These are phyloP conservation scores for Byasa hedistus DNA, from an alignment of 2,888 invertebrate species.

Conservation along the genomic window DNA sequence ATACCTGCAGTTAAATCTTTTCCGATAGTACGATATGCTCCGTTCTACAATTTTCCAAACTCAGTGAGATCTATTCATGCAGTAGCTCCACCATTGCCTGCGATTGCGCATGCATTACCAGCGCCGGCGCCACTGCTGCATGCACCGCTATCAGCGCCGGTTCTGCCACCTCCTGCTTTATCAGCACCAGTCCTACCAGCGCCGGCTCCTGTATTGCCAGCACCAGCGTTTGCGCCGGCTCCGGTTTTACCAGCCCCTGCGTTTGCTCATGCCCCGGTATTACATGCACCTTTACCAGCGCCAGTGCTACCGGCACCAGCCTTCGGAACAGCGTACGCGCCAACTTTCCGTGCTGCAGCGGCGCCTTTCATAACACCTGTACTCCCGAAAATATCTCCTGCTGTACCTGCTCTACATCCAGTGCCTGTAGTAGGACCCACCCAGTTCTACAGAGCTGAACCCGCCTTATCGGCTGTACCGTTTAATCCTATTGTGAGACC, in stretches of 20 bases:
- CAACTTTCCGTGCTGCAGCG: slow-evolving; percentile 20
- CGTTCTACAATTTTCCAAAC: slow-evolving; percentile 71
- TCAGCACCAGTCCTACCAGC: slow-evolving; percentile 36
- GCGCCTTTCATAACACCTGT: slow-evolving; percentile 38
- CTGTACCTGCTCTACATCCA: slow-evolving; percentile 33
- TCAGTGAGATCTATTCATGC: slow-evolving; percentile 67
- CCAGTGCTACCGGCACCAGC: slow-evolving; percentile 37
- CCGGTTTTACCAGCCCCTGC: slow-evolving; percentile 43
- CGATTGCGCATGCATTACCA: slow-evolving; percentile 38
- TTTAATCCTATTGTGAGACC: slow-evolving; percentile 49
- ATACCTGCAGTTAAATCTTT: slow-evolving; percentile 58
- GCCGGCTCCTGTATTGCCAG: slow-evolving; percentile 43
- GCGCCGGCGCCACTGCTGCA: slow-evolving; percentile 44
- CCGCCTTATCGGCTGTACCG: slow-evolving; percentile 47
- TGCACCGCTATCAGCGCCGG: slow-evolving; percentile 36
- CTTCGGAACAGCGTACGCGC: slow-evolving; percentile 35
- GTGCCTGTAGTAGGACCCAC: slow-evolving; percentile 37
- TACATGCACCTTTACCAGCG: slow-evolving; percentile 36
- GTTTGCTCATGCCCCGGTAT: slow-evolving; percentile 38
- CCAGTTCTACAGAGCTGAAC: slow-evolving; percentile 36
- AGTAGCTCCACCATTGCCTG: slow-evolving; percentile 54
- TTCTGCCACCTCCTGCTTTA: slow-evolving; percentile 38
- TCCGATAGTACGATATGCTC: slow-evolving; percentile 69
- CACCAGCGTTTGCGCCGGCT: slow-evolving; percentile 40
- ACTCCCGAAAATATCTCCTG: slow-evolving; percentile 35